Evolutionary conservation across 2,888 invertebrate species (phyloP), one percentile per base, ranked within the genome.

Genomic region (Sepiola atlantica): DNA sequence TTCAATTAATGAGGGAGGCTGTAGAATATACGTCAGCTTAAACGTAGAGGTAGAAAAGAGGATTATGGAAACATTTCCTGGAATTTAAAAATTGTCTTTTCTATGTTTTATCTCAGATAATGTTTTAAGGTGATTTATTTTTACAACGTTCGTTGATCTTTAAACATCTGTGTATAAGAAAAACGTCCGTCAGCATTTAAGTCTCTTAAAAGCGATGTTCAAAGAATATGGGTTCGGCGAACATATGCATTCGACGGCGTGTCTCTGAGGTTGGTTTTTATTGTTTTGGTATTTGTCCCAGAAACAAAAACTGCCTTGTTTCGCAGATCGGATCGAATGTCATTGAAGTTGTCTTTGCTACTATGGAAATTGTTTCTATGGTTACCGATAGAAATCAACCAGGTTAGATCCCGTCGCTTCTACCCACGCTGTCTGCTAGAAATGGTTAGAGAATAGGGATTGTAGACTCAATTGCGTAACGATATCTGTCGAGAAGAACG

Each of bases 281-380:
- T 45, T 45, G 45, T 18, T 12, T 18, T 3, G 10, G 14, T 77
- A 16, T 32, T 77, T 32, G 14, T 8, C n/a, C 77, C n/a, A 77
- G 77, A n/a, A 77, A 77, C 77, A 77, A 77, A 77, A 16, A n/a
- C n/a, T n/a, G 77, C n/a, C n/a, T 77, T 77, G 77, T 77, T n/a
- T n/a, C n/a, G n/a, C 77, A 77, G 21, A 77, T 77, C n/a, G n/a
- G 77, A 16, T 77, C 77, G 77, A 77, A 77, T 77, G 77, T 77
- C 77, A 77, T 32, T 32, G n/a, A 77, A 77, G 77, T 32, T 77
- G 77, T 77, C 77, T 77, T 77, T 77, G 77, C 77, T 32, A 4
- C n/a, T 32, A n/a, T 77, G n/a, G 77, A n/a, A 77, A 77, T 32
- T 77, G 77, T 77, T 77, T 77, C 77, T 32, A 77, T 77, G 77